A percentile compares a stretch with the other conserved stretches of the same genome.
Evolutionary conservation across 2,113 vertebrate genomes (phyloP).

Genomic region (Naja naja): DNA sequence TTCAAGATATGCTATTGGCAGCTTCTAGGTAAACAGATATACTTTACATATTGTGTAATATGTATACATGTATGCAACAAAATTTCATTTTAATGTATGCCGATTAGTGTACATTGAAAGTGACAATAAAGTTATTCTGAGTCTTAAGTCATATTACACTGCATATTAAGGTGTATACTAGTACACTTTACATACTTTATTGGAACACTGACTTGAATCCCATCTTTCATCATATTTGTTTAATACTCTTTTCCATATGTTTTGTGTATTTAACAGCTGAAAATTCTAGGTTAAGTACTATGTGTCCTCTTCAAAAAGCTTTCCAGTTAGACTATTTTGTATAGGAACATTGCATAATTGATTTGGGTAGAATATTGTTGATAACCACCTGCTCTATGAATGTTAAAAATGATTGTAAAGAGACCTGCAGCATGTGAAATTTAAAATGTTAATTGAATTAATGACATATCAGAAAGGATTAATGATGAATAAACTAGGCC

Average conservation of each 20-base stretch:
- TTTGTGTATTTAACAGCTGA: neutral
- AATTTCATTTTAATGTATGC: too few relatives aligned
- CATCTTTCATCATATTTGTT: neutral
- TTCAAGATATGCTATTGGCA: neutral
- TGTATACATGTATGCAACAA: too few relatives aligned
- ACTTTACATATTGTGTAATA: neutral
- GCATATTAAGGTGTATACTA: neutral
- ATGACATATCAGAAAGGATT: neutral
- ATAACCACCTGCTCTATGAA: neutral
- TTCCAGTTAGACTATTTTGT: neutral
- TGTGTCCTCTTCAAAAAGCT: neutral
- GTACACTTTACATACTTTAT: neutral
- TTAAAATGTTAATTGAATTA: neutral
- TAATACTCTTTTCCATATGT: neutral
- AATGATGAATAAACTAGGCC: neutral
- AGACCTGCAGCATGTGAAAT: neutral
- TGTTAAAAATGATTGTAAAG: neutral
- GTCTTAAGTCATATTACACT: neutral
- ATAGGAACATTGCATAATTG: neutral
- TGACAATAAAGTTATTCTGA: too few relatives aligned
- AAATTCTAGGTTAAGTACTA: neutral
- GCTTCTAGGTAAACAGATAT: neutral
- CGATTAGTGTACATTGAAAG: too few relatives aligned
- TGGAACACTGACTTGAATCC: neutral
- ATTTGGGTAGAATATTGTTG: neutral